Evolutionary conservation across 1,140 invertebrate species (phyloP).

Genomic region (Pseudomyrmex flavicornis): DNA sequence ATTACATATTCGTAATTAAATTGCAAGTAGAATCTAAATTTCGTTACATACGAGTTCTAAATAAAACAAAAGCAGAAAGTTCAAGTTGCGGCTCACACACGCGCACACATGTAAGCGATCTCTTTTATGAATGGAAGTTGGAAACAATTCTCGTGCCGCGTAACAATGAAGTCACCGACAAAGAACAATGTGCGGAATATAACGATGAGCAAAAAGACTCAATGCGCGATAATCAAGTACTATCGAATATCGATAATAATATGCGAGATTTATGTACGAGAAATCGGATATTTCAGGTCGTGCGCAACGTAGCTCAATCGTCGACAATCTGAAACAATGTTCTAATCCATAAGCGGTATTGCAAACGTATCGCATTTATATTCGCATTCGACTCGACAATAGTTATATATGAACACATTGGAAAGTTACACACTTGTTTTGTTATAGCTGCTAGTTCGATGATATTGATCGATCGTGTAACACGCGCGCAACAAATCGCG

Average conservation of each 20-base stretch:
- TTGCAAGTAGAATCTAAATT: too few species aligned
- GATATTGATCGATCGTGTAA: neutral
- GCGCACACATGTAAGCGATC: too few species aligned
- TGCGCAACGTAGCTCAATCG: neutral
- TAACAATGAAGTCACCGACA: neutral
- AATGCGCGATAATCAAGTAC: neutral
- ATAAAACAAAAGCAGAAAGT: too few species aligned
- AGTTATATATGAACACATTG: neutral
- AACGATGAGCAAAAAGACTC: conserved; percentile 14
- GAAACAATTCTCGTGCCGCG: neutral
- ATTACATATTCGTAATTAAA: too few species aligned
- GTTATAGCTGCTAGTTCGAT: conserved; percentile 23
- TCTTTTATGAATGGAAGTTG: too few species aligned
- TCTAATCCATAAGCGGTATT: neutral
- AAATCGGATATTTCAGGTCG: neutral
- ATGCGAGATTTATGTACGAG: neutral
- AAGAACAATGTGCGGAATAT: neutral
- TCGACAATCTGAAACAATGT: conserved; percentile 7
- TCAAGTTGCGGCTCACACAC: too few species aligned
- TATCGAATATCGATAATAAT: conserved; percentile 40
- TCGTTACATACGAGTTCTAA: too few species aligned
- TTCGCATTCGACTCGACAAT: conserved; percentile 7
- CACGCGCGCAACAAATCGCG: conserved; percentile 8
- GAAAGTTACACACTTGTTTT: conserved; percentile 6
- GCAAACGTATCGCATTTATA: conserved; percentile 13